These are phyloP conservation scores for Caenorhabditis brenneri DNA, from an alignment of 1,140 invertebrate species.

Conservation along the genomic window DNA sequence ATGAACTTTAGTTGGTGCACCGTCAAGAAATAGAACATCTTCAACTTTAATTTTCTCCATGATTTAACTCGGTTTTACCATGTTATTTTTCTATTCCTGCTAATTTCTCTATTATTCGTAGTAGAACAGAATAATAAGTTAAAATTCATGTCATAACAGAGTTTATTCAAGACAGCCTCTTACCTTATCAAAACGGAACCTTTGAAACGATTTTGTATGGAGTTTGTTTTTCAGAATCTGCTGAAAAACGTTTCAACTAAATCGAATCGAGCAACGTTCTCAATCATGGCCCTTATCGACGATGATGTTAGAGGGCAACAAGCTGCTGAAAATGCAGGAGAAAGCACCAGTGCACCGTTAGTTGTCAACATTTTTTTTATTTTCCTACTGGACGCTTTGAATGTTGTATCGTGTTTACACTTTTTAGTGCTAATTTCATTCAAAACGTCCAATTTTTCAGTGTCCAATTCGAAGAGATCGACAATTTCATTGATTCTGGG, in stretches of 20 bases:
- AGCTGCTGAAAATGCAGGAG: neutral
- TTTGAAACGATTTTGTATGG: too few species aligned
- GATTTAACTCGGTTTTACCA: too few species aligned
- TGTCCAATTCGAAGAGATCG: constrained; percentile 21
- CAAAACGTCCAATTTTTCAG: constrained; percentile 1
- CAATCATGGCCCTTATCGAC: constrained; percentile 5
- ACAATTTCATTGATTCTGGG: constrained; percentile 17
- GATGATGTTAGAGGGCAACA: neutral
- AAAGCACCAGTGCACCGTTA: neutral
- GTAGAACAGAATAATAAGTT: too few species aligned
- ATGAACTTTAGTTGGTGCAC: too few species aligned
- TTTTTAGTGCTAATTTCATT: neutral
- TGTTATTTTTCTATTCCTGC: too few species aligned
- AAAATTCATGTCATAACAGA: too few species aligned
- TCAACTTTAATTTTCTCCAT: too few species aligned
- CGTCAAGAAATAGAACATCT: too few species aligned
- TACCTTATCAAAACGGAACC: too few species aligned
- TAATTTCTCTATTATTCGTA: too few species aligned
- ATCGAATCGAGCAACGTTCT: neutral
- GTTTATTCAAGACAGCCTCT: too few species aligned
- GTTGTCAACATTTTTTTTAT: neutral
- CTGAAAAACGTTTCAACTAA: neutral
- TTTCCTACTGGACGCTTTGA: neutral
- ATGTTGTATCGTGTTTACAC: neutral
- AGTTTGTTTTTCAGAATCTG: neutral